These are phyloP conservation scores for Anastrepha ludens DNA, from an alignment of 1,140 invertebrate species.

Conservation along the genomic window DNA sequence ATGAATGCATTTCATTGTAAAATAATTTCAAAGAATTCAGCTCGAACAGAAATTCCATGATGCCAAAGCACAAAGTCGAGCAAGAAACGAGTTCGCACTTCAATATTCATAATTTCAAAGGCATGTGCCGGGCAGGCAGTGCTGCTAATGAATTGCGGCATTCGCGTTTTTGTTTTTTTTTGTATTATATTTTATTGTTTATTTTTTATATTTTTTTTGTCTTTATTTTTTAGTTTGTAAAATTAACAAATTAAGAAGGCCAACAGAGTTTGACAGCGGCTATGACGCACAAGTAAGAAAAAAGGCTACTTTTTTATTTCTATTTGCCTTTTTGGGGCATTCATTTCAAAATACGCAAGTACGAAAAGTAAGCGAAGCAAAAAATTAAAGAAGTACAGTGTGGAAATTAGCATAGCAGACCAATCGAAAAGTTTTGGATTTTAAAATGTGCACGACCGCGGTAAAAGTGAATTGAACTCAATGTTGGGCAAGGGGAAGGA, in stretches of 20 bases:
- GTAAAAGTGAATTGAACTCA: slow-evolving; percentile 37
- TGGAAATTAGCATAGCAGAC: slow-evolving; percentile 38
- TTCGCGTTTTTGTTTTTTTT: not conserved
- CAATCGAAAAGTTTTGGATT: slow-evolving; percentile 21
- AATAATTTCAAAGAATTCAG: slow-evolving; percentile 18
- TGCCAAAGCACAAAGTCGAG: not conserved
- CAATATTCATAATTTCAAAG: not conserved
- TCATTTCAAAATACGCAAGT: not conserved
- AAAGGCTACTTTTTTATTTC: no score
- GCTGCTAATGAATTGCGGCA: slow-evolving; percentile 16
- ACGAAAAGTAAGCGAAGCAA: not conserved
- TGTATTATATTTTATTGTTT: no score
- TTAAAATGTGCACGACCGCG: slow-evolving; percentile 27
- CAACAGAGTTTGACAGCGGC: slow-evolving; percentile 27
- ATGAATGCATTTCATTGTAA: not conserved
- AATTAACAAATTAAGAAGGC: slow-evolving; percentile 45
- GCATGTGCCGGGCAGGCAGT: not conserved
- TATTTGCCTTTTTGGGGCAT: not conserved
- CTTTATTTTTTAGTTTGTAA: not conserved
- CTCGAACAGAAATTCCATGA: not conserved
- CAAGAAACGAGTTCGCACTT: slow-evolving; percentile 8
- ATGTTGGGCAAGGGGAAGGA: not conserved
- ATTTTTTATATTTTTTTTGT: not conserved
- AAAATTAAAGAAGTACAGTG: not conserved
- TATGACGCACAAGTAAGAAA: not conserved